Evolutionary conservation across 2,113 vertebrate species (phyloP), one percentile per base, ranked within the genome.

Genomic region (Tetraodon nigroviridis): DNA sequence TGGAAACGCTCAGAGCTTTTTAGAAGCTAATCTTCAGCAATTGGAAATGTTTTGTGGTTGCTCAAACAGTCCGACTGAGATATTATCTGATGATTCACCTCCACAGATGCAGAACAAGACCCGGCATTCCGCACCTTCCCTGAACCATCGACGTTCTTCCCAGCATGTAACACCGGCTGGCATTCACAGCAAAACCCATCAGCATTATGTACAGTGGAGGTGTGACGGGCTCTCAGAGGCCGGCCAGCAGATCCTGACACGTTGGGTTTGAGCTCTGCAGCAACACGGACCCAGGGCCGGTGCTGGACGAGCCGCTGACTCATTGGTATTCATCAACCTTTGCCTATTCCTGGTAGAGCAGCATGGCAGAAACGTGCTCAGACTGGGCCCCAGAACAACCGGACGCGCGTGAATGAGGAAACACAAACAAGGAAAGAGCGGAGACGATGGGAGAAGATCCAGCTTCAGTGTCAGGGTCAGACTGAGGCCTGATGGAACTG

Each of bases 281-380:
- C 58, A 61, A 61, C 17, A n/a, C 53, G 7, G 48, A 68, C 46
- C 46, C 21, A 53, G 41, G 29, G 58, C 62, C 10, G 1, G 29
- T 41, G 24, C 8, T 14, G 55, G 45, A 55, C 3, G 18, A 67
- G 64, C 65, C 48, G 56, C 66, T 17, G 45, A 62, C 58, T 78
- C 74, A 62, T 79, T 62, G 71, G 74, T 64, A 72, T 83, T 74
- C 80, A 77, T 27, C 75, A 64, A 75, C 55, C 68, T 63, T 71
- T 69, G 27, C 20, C 58, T 63, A 49, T 63, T 82, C 51, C 50
- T 10, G 67, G 58, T 58, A 55, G 58, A 67, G 55, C 51, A 29
- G 45, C 61, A 17, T 0, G 15, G 12, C 51, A 40, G 59, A 72
- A 72, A 74, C 56, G 58, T 67, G 71, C 61, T 58, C 67, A 50